Base-by-base conservation (phyloP, 2,888 invertebrate genomes). In the Myopa tessellatipennis region DNA sequence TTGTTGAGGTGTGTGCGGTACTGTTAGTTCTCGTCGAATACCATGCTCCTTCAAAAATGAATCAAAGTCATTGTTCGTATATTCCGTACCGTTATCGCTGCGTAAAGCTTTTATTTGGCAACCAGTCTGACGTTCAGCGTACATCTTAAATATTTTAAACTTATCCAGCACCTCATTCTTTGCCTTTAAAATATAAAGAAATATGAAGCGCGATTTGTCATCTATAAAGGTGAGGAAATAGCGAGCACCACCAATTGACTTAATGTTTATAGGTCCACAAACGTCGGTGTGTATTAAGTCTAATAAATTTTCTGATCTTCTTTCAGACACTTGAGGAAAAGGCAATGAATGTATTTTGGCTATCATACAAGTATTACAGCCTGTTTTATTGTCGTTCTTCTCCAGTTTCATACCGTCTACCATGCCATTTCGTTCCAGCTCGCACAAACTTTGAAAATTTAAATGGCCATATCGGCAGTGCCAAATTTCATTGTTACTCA, bases 1-100 rank as follows among this genome's bases (percentile, higher is more conserved):
- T 78, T 82, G 71, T 50, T 71, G 71, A 68, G 0, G 79, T 79
- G 7, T 80, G 68, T 67, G 82, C 80, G 0, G 81, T 45, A 78
- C 78, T 6, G 26, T 76, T 68, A 10, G 78, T 76, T n/a, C 78
- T 80, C 14, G 77, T 45, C 55, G 81, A 75, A 10, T 78, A 60
- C 40, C 76, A 8, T 52, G 40, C 12, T 79, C 60, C 16, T 16
- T 40, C 18, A 67, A 36, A 36, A 26, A 26, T 26, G 26, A 26
- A 26, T 26, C 26, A 26, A 26, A 26, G 2, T 26, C 26, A 26
- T 26, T 1, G 52, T 71, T 75, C 3, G 68, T 14, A 65, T 60
- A 78, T 58, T 77, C 77, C 10, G 52, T 18, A 14, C 79, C 77
- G 45, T 79, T 79, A 36, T 79, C 77, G 50, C 76, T 78, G 10